phyloP scores from a whole-genome alignment of 2,797 vertebrate genomes.

The Triplophysa yarkandensis region DNA sequence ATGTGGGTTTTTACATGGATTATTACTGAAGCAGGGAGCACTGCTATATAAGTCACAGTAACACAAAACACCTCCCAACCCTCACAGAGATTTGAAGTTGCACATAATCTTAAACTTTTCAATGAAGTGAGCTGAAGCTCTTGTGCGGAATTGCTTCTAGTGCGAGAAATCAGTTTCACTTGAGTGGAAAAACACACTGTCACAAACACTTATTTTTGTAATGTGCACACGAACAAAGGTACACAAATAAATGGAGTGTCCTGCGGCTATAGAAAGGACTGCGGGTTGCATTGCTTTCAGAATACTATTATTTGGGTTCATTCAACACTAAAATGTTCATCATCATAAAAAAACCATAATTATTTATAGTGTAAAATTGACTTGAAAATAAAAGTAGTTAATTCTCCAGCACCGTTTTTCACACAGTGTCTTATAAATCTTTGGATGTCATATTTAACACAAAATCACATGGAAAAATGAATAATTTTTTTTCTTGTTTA shows the following conservation, averaged over 20 bases:
- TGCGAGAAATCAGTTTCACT: neutral
- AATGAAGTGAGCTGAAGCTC: neutral
- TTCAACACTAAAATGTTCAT: neutral
- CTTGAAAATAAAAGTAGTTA: too few species aligned
- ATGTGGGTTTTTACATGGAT: constrained; percentile 42
- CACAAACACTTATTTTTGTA: constrained; percentile 9
- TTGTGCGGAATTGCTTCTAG: neutral
- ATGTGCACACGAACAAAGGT: neutral
- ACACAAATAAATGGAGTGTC: neutral
- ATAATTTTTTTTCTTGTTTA: too few species aligned
- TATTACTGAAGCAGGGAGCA: constrained; percentile 12
- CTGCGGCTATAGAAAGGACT: neutral
- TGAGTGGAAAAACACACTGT: neutral
- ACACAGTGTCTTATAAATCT: too few species aligned
- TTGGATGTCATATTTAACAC: too few species aligned
- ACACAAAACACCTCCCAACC: constrained; percentile 14
- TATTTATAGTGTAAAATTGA: too few species aligned
- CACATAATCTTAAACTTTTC: constrained; percentile 8
- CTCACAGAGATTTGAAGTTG: neutral
- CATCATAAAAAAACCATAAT: too few species aligned
- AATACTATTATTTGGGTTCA: neutral
- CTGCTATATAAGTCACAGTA: constrained; percentile 31
- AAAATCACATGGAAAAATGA: too few species aligned
- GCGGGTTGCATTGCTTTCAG: neutral
- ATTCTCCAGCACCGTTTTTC: too few species aligned